Evolutionary conservation across 2,797 vertebrate genomes (phyloP).

Genomic region (Muraenolepis orangiensis): DNA sequence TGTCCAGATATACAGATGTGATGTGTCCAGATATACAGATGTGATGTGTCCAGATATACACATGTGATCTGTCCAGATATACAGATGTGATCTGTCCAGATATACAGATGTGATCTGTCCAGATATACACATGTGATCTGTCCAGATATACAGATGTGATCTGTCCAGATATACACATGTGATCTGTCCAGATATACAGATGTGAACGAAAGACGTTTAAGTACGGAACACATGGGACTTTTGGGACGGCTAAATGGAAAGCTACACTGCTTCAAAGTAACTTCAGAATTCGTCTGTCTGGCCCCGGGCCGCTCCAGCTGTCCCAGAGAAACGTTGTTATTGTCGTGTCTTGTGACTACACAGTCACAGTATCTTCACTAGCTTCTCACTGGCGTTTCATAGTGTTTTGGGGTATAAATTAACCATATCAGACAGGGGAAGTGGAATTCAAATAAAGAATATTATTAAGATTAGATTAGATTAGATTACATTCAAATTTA

Average conservation of each 20-base stretch:
- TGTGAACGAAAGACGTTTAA: background rate
- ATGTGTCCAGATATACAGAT: background rate
- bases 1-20: background rate
- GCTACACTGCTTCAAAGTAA: slow-evolving; percentile 43
- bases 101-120: background rate
- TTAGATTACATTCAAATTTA: too few relatives aligned
- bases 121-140: too few relatives aligned
- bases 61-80: too few relatives aligned
- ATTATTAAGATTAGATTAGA: too few relatives aligned
- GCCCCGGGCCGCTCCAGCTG: slow-evolving; percentile 41
- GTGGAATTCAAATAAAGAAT: too few relatives aligned
- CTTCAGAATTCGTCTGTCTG: slow-evolving; percentile 28
- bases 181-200: too few relatives aligned
- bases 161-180: background rate
- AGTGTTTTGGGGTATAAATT: slow-evolving; percentile 17
- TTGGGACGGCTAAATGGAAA: background rate
- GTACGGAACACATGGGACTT: background rate
- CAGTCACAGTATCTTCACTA: slow-evolving; percentile 36
- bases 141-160: background rate
- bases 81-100: background rate
- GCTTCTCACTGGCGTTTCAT: slow-evolving; percentile 41
- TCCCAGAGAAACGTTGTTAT: slow-evolving; percentile 51
- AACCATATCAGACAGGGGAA: slow-evolving; percentile 17
- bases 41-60: too few relatives aligned
- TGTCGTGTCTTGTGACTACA: slow-evolving; percentile 65